These are phyloP conservation scores for Enteromius thamalakanensis DNA, from an alignment of 2,797 vertebrate genomes.

Conservation along the genomic window DNA sequence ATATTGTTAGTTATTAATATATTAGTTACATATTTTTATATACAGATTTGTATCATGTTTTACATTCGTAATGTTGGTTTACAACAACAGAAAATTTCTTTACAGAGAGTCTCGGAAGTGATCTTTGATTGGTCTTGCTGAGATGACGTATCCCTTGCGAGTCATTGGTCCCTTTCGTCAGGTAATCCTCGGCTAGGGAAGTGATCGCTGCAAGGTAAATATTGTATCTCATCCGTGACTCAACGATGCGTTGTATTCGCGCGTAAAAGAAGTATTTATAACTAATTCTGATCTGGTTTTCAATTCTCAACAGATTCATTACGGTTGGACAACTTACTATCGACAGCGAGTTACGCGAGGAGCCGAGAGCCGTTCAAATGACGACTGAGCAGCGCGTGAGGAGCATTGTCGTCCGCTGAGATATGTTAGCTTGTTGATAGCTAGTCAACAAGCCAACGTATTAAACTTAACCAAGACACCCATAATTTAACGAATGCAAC, in stretches of 20 bases:
- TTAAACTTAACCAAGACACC: slow-evolving; percentile 7
- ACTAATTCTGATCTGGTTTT: background rate
- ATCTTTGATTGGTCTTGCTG: slow-evolving; percentile 20
- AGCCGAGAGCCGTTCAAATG: background rate
- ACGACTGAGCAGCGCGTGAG: slow-evolving; percentile 12
- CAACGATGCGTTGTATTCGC: background rate
- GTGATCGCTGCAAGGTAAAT: background rate
- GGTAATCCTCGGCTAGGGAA: slow-evolving; percentile 39
- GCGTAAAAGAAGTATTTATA: background rate
- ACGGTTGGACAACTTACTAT: background rate
- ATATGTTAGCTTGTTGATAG: slow-evolving; percentile 21
- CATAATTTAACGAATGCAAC: background rate
- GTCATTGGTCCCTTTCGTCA: slow-evolving; percentile 23
- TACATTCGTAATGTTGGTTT: too few relatives aligned
- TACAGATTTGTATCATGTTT: background rate
- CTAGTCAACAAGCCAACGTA: slow-evolving; percentile 27
- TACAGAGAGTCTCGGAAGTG: background rate
- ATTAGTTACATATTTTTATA: background rate
- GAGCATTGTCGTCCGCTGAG: slow-evolving; percentile 24
- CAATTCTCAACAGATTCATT: background rate
- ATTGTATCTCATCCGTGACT: background rate
- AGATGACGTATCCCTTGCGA: background rate
- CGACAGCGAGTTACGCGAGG: background rate
- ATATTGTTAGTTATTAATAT: background rate
- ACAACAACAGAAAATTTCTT: background rate